Conservation (phyloP, 2,113 vertebrate genomes). For the Caranx ignobilis region DNA sequence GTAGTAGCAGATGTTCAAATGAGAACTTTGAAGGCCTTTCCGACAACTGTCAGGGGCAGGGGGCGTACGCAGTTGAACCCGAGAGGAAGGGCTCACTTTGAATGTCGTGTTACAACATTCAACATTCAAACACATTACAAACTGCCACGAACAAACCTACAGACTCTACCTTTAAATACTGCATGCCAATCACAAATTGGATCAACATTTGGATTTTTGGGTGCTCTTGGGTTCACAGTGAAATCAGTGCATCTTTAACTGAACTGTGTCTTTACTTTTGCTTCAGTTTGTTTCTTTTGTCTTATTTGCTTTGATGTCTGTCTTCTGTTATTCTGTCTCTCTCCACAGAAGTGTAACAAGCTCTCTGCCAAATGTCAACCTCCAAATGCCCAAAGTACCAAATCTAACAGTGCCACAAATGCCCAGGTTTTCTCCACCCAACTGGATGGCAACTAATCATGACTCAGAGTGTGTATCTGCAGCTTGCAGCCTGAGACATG, state of each 20-base stretch:
- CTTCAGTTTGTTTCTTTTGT: slow-evolving; percentile 4
- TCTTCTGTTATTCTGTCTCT: slow-evolving; percentile 47
- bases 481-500: slow-evolving; percentile 87
- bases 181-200: too few relatives aligned
- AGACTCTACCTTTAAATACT: too few relatives aligned
- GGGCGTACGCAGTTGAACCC: too few relatives aligned
- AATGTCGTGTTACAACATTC: too few relatives aligned
- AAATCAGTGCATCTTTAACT: background rate
- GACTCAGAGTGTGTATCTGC: slow-evolving; percentile 97
- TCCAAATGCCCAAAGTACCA: slow-evolving; percentile 93
- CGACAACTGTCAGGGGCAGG: too few relatives aligned
- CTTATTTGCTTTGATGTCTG: background rate
- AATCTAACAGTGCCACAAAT: slow-evolving; percentile 93
- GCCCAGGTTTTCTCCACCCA: slow-evolving; percentile 94
- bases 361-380: slow-evolving; percentile 97
- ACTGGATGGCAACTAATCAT: slow-evolving; percentile 95
- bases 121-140: too few relatives aligned
- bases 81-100: too few relatives aligned
- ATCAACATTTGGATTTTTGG: too few relatives aligned
- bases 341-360: slow-evolving; percentile 95
- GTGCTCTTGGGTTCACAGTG: background rate
- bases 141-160: too few relatives aligned
- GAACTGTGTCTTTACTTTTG: background rate
- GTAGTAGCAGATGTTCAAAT: too few relatives aligned
- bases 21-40: too few relatives aligned